Evolutionary conservation across 2,113 vertebrate species (phyloP), one percentile per base, ranked within the genome.

Genomic region (Ceratotherium simum): DNA sequence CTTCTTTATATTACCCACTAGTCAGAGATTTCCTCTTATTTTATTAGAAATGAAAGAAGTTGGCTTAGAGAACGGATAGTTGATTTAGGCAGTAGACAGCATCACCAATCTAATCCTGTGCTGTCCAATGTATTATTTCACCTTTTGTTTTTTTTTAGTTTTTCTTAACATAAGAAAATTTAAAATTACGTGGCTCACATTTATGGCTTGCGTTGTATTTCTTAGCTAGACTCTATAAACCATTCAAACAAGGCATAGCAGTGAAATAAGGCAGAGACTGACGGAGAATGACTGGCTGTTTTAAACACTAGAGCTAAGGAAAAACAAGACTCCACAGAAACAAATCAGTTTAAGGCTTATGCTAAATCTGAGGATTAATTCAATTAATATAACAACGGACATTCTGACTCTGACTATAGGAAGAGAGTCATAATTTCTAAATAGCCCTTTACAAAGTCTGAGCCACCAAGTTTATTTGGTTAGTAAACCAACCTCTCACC

Each of bases 11-110:
- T 62, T 39, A 64, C 48, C 20, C n/a, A 85, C 21, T 46, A 39
- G 42, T 67, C 89, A 86, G 1, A 95, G n/a, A 83, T 58, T 76
- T 79, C n/a, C 51, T 86, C 8, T 39, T 65, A 96, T 67, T 95
- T 96, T 84, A 67, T 94, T 81, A 64, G 36, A 97, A 89, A 82
- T 51, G 5, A 29, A 91, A 51, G 7, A 93, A 91, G 39, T 73
- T 27, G 29, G 31, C 36, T 65, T 92, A 89, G 13, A 86, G 42
- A 92, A 95, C 48, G 14, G 65, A 83, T n/a, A n/a, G 8, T 2
- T 92, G 88, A 56, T 48, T 94, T 92, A 62, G 62, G 20, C 2
- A 70, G 9, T 5, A 87, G 21, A 67, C 16, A 85, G 48, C 12
- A 95, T 7, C 9, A 42, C 25, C 21, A 18, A 39, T 39, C 46